Conservation (phyloP, 2,888 invertebrate species). For the Pandemis heparana region DNA sequence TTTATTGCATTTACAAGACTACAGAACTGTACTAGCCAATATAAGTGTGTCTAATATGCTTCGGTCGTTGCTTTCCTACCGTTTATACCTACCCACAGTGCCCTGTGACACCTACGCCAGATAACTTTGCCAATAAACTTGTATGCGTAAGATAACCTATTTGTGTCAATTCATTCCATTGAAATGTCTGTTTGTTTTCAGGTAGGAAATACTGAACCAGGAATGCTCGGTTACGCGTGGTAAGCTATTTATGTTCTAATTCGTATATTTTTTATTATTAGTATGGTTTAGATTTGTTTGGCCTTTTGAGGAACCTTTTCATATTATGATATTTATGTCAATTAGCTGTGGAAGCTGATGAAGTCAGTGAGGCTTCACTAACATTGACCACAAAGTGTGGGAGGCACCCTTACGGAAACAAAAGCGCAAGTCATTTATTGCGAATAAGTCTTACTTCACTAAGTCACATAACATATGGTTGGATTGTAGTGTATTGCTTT, state of each 20-base stretch:
- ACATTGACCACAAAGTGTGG: no score
- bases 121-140: constrained; percentile 52
- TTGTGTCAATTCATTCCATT: constrained; percentile 66
- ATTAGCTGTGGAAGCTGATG: no score
- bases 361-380: no score
- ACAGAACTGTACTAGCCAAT: background rate
- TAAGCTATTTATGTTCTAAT: constrained; percentile 34
- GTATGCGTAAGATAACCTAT: constrained; percentile 58
- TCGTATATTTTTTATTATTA: no score
- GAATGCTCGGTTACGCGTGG: constrained; percentile 15
- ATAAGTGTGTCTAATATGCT: background rate
- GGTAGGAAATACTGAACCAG: constrained; percentile 36
- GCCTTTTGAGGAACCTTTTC: no score
- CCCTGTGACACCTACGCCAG: constrained; percentile 34
- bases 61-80: constrained; percentile 17
- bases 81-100: constrained; percentile 9
- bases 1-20: background rate
- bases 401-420: no score
- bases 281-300: no score
- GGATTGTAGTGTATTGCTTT: background rate
- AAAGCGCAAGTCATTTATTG: no score
- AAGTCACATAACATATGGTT: background rate
- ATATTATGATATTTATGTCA: no score
- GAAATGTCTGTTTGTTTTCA: constrained; percentile 45
- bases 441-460: background rate